These are phyloP conservation scores for Oopsacas minuta DNA, from an alignment of 37 sponge, comb jelly and placozoan species.

Conservation along the genomic window DNA sequence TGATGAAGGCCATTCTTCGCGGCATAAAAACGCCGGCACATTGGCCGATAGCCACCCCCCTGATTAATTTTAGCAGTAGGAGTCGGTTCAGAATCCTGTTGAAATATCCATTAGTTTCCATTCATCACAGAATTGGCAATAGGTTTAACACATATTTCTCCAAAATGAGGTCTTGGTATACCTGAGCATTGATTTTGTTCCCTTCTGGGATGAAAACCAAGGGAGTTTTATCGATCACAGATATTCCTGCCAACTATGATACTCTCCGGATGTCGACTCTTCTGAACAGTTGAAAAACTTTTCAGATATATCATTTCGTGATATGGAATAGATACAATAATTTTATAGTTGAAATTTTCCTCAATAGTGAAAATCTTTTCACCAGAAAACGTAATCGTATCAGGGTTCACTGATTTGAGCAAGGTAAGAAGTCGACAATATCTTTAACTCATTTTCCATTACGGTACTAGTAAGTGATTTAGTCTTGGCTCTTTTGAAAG, in stretches of 20 bases:
- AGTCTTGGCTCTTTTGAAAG: neutral
- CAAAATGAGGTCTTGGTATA: neutral
- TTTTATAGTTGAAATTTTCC: neutral
- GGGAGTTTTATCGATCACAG: neutral
- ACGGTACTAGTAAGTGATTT: neutral
- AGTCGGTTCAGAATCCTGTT: no score
- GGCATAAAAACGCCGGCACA: no score
- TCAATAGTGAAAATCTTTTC: neutral
- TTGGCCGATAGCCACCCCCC: no score
- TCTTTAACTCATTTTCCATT: neutral
- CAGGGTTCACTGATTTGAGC: neutral
- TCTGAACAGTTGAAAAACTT: neutral
- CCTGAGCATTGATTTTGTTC: neutral
- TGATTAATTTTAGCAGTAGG: no score
- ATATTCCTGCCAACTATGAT: neutral
- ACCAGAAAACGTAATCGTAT: neutral
- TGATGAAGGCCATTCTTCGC: no score
- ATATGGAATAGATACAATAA: neutral
- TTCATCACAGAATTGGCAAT: no score
- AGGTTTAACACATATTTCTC: no score
- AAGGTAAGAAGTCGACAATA: neutral
- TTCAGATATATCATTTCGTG: neutral
- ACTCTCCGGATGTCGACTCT: neutral
- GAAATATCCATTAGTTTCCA: no score
- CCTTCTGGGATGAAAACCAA: neutral